phyloP scores from a whole-genome alignment of 2,113 vertebrate genomes.

The Odobenus rosmarus region DNA sequence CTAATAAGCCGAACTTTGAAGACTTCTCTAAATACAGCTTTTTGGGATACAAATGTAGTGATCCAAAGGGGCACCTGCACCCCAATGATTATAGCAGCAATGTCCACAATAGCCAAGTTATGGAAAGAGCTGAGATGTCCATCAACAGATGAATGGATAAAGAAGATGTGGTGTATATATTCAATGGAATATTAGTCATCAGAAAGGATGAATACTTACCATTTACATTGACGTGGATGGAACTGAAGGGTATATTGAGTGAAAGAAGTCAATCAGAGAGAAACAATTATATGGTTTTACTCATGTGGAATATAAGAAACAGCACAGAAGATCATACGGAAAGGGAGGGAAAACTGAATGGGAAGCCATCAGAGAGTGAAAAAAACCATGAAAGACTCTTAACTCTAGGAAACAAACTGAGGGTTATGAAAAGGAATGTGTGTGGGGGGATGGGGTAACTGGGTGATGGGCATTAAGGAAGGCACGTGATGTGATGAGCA shows the following conservation, averaged over 20 bases:
- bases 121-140: neutral
- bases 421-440: neutral
- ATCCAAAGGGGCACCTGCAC: neutral
- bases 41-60: neutral
- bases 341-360: neutral
- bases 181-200: neutral
- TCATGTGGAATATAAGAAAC: neutral
- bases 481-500: neutral
- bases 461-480: neutral
- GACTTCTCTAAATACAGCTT: neutral
- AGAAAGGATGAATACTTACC: neutral
- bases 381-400: neutral
- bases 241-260: neutral
- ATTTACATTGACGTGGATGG: neutral
- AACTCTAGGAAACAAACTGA: neutral
- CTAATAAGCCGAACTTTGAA: neutral
- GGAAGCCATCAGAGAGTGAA: neutral
- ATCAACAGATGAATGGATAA: neutral
- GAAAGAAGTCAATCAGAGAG: neutral
- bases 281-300: neutral
- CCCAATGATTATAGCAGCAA: neutral
- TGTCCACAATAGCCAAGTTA: neutral
- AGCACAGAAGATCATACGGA: neutral
- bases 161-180: neutral
- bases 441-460: neutral